A percentile compares a stretch with the other conserved stretches of the same genome.
Conservation (phyloP, 2,113 vertebrate species). For the Callopanchax toddi region DNA sequence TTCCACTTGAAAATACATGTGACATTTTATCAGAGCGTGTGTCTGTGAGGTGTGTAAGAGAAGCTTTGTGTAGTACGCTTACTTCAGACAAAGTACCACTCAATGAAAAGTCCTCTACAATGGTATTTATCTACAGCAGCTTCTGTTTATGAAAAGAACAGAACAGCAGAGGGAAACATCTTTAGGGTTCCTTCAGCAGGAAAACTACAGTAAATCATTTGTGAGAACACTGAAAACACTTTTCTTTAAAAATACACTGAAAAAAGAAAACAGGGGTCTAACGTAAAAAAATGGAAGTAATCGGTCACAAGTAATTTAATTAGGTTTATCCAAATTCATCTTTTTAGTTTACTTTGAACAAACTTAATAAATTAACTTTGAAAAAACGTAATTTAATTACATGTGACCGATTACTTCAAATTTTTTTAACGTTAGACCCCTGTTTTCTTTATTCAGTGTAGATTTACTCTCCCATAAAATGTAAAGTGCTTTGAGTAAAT, state of each 20-base stretch:
- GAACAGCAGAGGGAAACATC: neutral
- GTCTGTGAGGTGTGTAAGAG: neutral
- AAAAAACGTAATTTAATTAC: too few species aligned
- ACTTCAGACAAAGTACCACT: neutral
- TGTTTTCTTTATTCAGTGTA: too few species aligned
- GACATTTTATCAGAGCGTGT: conserved; percentile 14
- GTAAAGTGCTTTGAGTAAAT: neutral
- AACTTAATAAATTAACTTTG: too few species aligned
- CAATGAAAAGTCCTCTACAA: conserved; percentile 27
- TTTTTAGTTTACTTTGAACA: too few species aligned
- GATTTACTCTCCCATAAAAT: neutral
- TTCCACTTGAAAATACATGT: neutral
- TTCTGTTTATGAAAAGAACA: neutral
- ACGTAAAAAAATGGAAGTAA: too few species aligned
- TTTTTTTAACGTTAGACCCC: too few species aligned
- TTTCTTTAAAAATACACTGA: neutral
- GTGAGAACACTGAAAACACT: neutral
- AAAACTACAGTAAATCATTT: neutral
- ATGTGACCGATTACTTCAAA: too few species aligned
- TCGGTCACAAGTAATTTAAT: too few species aligned
- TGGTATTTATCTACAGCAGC: conserved; percentile 5
- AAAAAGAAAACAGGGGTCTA: too few species aligned
- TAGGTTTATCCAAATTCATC: too few species aligned
- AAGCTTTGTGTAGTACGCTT: conserved; percentile 9
- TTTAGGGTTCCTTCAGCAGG: neutral